Conservation (phyloP, 2,888 invertebrate species). For the Oligia latruncula region DNA sequence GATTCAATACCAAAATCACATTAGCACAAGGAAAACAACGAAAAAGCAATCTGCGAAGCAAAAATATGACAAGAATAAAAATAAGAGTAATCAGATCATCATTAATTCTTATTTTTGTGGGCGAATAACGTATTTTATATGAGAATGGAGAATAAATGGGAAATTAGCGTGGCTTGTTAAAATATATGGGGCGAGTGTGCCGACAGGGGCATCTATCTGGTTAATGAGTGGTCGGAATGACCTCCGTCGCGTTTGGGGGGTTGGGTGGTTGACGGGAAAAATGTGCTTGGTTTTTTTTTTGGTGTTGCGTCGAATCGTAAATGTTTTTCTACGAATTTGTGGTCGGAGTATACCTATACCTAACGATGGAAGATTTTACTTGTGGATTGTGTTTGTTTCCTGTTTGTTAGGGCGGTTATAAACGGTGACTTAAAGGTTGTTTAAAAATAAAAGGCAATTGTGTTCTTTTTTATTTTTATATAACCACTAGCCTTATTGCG, state of each 20-base stretch:
- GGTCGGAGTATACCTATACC: background rate
- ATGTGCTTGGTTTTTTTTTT: slow-evolving; percentile 45
- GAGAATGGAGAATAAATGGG: slow-evolving; percentile 67
- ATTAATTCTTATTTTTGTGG: slow-evolving; percentile 64
- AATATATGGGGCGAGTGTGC: slow-evolving; percentile 78
- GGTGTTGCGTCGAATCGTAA: slow-evolving; percentile 15
- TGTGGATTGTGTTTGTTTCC: slow-evolving; percentile 16
- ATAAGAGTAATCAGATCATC: slow-evolving; percentile 58
- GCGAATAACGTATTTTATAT: slow-evolving; percentile 60
- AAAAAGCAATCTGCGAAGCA: slow-evolving; percentile 58
- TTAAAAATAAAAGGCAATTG: too few relatives aligned
- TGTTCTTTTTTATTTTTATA: too few relatives aligned
- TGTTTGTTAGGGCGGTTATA: background rate
- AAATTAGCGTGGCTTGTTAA: slow-evolving; percentile 74
- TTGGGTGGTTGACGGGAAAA: slow-evolving; percentile 63
- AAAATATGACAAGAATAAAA: slow-evolving; percentile 63
- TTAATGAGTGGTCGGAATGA: slow-evolving; percentile 74
- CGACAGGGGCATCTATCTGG: slow-evolving; percentile 75
- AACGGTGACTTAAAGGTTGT: background rate
- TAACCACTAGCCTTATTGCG: too few relatives aligned
- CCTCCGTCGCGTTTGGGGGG: slow-evolving; percentile 64
- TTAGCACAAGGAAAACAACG: slow-evolving; percentile 48
- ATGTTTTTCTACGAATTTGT: slow-evolving; percentile 37
- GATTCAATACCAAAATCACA: slow-evolving; percentile 54
- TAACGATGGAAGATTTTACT: slow-evolving; percentile 16